Base-by-base conservation (phyloP, 2,113 vertebrate genomes). In the Actinemys pallida region DNA sequence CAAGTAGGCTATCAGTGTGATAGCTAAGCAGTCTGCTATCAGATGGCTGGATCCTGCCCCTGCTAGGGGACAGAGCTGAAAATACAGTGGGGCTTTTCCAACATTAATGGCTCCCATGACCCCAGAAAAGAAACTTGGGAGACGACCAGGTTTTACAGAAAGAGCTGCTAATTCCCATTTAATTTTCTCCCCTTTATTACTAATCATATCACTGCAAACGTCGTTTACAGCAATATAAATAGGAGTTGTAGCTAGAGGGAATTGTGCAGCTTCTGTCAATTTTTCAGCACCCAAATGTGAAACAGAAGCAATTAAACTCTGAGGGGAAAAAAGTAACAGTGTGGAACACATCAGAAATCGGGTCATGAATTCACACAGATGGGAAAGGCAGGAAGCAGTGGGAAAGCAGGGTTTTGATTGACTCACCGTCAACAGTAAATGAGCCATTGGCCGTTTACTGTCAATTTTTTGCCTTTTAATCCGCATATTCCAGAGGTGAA, bases 361-460 rank as follows among this genome's bases (percentile, higher is more conserved):
- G 97, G 97, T 98, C 97, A 97, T 98, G 97, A 97, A 97, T 97
- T 98, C 97, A 97, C 97, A 97, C 97, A 97, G 96, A 97, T 97
- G 97, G 97, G 93, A 95, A 97, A 96, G 94, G 92, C 96, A 88
- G 97, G 96, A 97, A 97, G 94, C 96, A 97, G 96, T 95, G 91
- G 95, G 96, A 97, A 98, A 97, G 97, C 54, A 91, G 87, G 95
- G 92, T 97, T 97, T 96, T 97, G 96, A 96, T 97, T 97, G 96
- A 98, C 97, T 98, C 96, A 84, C 97, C 86, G 69, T 97, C 98
- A 98, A 95, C 94, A 97, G 95, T 94, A 97, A 98, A 97, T 97
- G 97, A 97, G 96, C 94, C 97, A 97, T 97, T 96, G 91, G 97
- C 95, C 93, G 87, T 98, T 98, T 97, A 96, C 90, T 95, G 91